Evolutionary conservation across 2,888 invertebrate species (phyloP).

Genomic region (Prosapia bicincta): DNA sequence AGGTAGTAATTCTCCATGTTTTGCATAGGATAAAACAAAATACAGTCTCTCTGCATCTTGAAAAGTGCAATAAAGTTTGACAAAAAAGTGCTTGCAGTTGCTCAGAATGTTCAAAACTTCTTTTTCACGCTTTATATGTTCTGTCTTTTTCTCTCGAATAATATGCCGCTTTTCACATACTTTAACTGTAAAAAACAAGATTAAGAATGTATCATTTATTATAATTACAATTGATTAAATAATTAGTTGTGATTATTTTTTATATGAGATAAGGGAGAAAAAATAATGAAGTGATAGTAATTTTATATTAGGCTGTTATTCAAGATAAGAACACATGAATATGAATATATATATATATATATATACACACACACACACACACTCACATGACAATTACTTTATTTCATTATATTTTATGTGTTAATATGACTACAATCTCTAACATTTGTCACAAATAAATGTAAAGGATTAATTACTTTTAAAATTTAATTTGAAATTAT

Average conservation of each 20-base stretch:
- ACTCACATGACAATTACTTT: no score
- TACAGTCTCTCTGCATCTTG: conserved; percentile 90
- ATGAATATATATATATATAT: no score
- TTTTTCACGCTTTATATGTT: conserved; percentile 91
- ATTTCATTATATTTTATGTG: no score
- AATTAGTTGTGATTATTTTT: not conserved
- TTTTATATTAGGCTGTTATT: not conserved
- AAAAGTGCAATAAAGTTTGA: conserved; percentile 93
- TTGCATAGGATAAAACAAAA: conserved; percentile 93
- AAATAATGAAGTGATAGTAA: not conserved
- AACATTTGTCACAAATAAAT: no score
- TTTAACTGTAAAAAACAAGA: conserved; percentile 70
- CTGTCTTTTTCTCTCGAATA: conserved; percentile 86
- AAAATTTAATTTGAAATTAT: no score
- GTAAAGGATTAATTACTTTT: no score
- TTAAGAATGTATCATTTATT: not conserved
- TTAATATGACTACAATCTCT: no score
- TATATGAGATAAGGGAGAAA: not conserved
- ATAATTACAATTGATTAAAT: not conserved
- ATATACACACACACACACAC: no score
- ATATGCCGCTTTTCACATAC: conserved; percentile 96
- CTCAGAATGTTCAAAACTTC: conserved; percentile 86
- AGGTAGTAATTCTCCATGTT: conserved; percentile 89
- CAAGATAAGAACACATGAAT: no score
- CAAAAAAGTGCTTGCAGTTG: conserved; percentile 74